A percentile compares a stretch with the other conserved stretches of the same genome.
phyloP scores from a whole-genome alignment of 2,113 vertebrate species.

The Emydocephalus ijimae region DNA sequence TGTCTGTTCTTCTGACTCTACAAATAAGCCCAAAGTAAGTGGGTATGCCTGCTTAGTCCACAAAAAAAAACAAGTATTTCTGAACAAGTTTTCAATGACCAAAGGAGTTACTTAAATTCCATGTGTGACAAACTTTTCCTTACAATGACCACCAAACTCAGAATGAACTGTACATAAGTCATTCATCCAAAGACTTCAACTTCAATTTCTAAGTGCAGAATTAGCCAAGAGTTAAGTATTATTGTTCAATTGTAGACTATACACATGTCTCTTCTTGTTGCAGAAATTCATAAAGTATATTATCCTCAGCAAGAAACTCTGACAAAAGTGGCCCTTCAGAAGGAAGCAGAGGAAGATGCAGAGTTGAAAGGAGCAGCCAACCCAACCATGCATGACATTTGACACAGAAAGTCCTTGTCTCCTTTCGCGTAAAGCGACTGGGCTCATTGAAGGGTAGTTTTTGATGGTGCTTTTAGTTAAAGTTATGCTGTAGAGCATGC shows the following conservation, averaged over 20 bases:
- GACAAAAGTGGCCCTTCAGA: conserved; percentile 11
- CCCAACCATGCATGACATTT: conserved; percentile 73
- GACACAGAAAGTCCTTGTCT: conserved; percentile 72
- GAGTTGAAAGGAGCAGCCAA: conserved; percentile 71
- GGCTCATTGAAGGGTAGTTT: conserved; percentile 76
- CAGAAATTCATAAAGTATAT: neutral
- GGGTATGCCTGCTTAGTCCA: neutral
- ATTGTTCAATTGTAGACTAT: neutral
- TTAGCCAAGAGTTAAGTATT: neutral
- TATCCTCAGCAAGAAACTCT: neutral
- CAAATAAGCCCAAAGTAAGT: neutral
- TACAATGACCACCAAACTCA: accelerated
- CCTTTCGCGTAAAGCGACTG: conserved; percentile 63
- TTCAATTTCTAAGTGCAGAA: neutral
- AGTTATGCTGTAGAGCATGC: conserved; percentile 62
- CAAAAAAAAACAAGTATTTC: too few species aligned
- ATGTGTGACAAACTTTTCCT: neutral
- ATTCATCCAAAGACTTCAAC: neutral
- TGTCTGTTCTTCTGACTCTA: neutral
- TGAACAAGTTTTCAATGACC: neutral
- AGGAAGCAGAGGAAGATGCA: conserved; percentile 54
- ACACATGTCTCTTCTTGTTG: neutral
- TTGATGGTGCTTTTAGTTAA: conserved; percentile 79
- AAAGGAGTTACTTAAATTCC: neutral
- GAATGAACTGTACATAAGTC: neutral